phyloP scores from a whole-genome alignment of 2,888 invertebrate species.

The Dermolepida albohirtum region DNA sequence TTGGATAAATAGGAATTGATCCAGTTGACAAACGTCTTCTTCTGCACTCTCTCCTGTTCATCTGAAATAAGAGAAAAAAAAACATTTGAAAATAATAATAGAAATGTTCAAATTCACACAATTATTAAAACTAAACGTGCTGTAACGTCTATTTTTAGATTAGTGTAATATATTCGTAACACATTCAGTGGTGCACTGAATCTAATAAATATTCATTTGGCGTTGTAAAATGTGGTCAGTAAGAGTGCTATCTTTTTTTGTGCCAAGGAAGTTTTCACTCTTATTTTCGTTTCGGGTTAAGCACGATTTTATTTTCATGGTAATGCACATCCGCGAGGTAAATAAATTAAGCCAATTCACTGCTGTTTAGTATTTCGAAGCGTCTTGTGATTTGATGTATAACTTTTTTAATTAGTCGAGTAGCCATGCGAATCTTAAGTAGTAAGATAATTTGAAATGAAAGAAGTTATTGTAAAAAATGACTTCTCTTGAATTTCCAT shows the following conservation, averaged over 20 bases:
- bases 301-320: background rate
- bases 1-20: constrained; percentile 97
- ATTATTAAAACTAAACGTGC: background rate
- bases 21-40: constrained; percentile 99
- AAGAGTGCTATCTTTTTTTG: background rate
- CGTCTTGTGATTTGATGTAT: too few species aligned
- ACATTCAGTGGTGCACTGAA: constrained; percentile 14
- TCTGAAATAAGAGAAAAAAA: constrained; percentile 77
- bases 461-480: too few species aligned
- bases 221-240: constrained; percentile 17
- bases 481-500: too few species aligned
- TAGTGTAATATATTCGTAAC: constrained; percentile 30
- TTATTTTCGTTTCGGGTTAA: background rate
- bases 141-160: constrained; percentile 39
- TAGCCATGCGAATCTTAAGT: too few species aligned
- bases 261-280: constrained; percentile 12
- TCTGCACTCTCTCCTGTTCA: constrained; percentile 98
- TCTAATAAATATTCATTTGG: constrained; percentile 38
- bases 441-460: too few species aligned
- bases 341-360: too few species aligned
- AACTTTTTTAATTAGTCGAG: too few species aligned
- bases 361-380: too few species aligned
- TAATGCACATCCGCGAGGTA: too few species aligned
- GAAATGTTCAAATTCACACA: constrained; percentile 14
- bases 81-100: constrained; percentile 65